Base-by-base conservation (phyloP, 2,888 invertebrate genomes). In the Tortrix viridana region DNA sequence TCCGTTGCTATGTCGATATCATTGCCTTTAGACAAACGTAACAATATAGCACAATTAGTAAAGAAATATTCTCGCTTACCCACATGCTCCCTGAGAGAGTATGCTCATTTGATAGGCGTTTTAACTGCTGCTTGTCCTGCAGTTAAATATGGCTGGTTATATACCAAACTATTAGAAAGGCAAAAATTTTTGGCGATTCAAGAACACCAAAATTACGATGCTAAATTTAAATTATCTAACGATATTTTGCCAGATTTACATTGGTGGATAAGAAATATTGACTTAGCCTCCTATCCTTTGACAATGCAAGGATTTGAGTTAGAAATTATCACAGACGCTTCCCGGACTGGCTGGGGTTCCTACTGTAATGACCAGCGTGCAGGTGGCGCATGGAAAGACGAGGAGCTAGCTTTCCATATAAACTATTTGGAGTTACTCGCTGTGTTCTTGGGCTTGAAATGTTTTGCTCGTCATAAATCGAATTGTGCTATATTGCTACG, bases 271-370 rank as follows among this genome's bases (percentile, higher is more conserved):
- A 7, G 6, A 7, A 4, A 38, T 14, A 38, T 38, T 38, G 4
- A 7, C 3, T 3, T 3, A 12, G 9, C 38, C n/a, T 14, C 6
- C 12, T 7, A 38, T 38, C 3, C 38, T 3, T 7, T 38, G 2
- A 38, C 4, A 38, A 38, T 7, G 4, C 4, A 38, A 7, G 12
- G 12, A 7, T 38, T 14, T 38, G 38, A 7, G 12, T 12, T 4
- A 38, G 38, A 23, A 12, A 52, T 49, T 22, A 74, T 65, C 20
- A 63, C 70, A 20, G 74, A 74, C 62, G 70, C 73, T 9, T 74
- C 73, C n/a, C 43, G 20, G n/a, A 65, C 69, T 9, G 74, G 71
- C 3, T 71, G 71, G 71, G 70, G 72, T 14, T 68, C 63, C n/a
- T 43, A 37, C 47, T 71, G 67, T 50, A 20, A 63, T n/a, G 53